A percentile compares a stretch with the other conserved stretches of the same genome.
Conservation (phyloP, 2,888 invertebrate species). For the Thera obeliscata region DNA sequence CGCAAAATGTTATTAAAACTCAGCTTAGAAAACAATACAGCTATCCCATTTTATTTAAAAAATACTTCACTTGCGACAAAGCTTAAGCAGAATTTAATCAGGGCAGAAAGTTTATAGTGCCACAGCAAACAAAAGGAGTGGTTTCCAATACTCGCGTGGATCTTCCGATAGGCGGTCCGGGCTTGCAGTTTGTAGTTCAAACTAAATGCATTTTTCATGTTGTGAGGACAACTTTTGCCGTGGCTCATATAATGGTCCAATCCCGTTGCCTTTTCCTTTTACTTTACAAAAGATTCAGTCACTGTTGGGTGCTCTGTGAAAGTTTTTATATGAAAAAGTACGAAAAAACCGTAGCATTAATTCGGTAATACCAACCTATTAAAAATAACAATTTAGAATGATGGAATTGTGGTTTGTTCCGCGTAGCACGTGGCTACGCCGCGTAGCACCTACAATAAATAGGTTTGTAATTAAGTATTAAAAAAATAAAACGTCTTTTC, state of each 20-base stretch:
- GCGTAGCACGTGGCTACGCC: background rate
- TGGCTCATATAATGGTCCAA: slow-evolving; percentile 55
- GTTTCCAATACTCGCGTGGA: slow-evolving; percentile 31
- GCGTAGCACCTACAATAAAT: background rate
- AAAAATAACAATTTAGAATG: too few species aligned
- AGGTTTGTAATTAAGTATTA: too few species aligned
- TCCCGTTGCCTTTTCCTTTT: slow-evolving; percentile 17
- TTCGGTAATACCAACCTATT: too few species aligned
- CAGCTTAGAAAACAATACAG: background rate
- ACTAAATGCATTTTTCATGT: slow-evolving; percentile 82
- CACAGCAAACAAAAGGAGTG: slow-evolving; percentile 33
- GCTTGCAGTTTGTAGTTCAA: slow-evolving; percentile 53
- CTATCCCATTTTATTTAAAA: slow-evolving; percentile 6
- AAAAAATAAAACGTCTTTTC: too few species aligned
- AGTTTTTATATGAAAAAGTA: background rate
- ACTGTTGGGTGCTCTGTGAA: background rate
- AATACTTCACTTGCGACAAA: slow-evolving; percentile 7
- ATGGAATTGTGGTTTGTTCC: background rate
- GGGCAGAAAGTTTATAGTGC: slow-evolving; percentile 30
- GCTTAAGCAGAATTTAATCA: slow-evolving; percentile 31
- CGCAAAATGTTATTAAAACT: too few species aligned
- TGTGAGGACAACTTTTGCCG: slow-evolving; percentile 66
- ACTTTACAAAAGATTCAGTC: slow-evolving; percentile 5
- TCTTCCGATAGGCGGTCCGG: slow-evolving; percentile 43
- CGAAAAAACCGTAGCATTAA: background rate